Evolutionary conservation across 1,140 invertebrate genomes (phyloP), one percentile per base, ranked within the genome.

Genomic region (Nautilus pompilius): DNA sequence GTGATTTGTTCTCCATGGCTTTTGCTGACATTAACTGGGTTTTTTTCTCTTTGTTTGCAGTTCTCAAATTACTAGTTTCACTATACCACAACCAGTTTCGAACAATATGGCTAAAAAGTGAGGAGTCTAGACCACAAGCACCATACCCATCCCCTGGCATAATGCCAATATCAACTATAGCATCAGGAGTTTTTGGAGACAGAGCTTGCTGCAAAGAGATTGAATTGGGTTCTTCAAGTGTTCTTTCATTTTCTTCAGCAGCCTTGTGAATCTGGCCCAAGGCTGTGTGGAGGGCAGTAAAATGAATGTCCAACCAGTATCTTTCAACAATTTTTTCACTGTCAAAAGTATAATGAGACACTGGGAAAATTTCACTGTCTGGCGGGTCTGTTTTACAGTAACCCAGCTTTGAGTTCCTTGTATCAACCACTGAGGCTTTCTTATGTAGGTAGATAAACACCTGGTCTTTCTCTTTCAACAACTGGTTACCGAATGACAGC

Each of bases 401-500:
- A 28, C 49, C 49, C 5, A 53, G 24, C 26, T 28, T 17, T 5
- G 88, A 89, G 1, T 84, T 45, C n/a, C 45, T 87, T 0, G 91
- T 93, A 67, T 93, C 89, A 61, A 87, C 76, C 3, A 92, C 63
- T 58, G 84, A 80, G 0, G 86, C 85, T 33, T 81, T 84, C 6
- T 81, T 83, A 75, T 92, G 92, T 0, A 92, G 46, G 70, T 88
- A 92, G 3, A 92, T 81, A 77, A 88, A 91, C 28, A 86, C 82
- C 74, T 84, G 73, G 73, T 92, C 90, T 66, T 91, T 91, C 55
- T 90, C 88, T 68, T 88, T 87, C 15, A 87, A 71, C 46, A 84
- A 82, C 32, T 88, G 87, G 0, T 87, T 86, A 0, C 90, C 90
- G 71, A 90, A 87, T 69, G 92, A 89, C 17, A 91, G 64, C 3